Evolutionary conservation across 2,113 vertebrate genomes (phyloP).

Genomic region (Theristicus caerulescens): DNA sequence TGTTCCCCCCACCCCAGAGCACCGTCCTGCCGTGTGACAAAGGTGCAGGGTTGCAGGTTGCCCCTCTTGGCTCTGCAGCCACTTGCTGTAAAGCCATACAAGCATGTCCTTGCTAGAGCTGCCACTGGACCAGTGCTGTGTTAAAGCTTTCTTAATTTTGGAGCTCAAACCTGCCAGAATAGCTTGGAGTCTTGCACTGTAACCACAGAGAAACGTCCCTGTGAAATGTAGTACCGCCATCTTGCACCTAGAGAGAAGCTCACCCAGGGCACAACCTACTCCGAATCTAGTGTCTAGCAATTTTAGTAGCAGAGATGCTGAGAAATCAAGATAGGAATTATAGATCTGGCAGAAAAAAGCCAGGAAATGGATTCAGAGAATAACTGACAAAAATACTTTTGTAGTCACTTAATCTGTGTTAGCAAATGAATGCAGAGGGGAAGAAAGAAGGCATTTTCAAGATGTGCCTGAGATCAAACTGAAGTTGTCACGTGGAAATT

Average conservation of each 20-base stretch:
- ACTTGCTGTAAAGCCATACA: background rate
- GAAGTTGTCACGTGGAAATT: background rate
- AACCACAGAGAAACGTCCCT: background rate
- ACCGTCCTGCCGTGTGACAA: accelerated
- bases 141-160: background rate
- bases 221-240: background rate
- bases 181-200: background rate
- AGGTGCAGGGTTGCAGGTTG: background rate
- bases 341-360: background rate
- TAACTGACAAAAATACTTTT: background rate
- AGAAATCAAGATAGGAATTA: background rate
- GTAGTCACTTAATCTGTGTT: background rate
- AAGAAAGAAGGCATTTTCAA: background rate
- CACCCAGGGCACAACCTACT: background rate
- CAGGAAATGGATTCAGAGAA: background rate
- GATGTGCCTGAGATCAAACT: background rate
- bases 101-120: background rate
- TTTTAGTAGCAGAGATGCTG: background rate
- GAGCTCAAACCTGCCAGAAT: background rate
- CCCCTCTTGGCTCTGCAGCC: background rate
- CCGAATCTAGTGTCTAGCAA: background rate
- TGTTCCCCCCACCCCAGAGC: background rate
- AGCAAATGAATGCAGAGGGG: background rate
- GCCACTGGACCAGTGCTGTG: no score
- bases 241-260: background rate